Evolutionary conservation across 2,113 vertebrate species (phyloP).

Genomic region (Rhinopomastus cyanomelas): DNA sequence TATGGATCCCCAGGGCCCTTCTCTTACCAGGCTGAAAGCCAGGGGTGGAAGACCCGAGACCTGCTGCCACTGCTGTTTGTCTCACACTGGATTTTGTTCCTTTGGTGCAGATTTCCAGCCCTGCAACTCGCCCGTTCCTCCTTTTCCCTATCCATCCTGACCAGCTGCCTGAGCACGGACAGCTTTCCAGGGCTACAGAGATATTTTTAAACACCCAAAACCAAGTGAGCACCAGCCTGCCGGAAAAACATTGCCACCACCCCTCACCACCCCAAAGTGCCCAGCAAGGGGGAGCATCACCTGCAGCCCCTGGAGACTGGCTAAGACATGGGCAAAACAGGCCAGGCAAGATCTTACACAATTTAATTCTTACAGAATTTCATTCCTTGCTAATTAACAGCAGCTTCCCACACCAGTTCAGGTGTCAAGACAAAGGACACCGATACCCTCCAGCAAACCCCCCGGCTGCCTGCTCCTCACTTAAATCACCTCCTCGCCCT

Average conservation of each 20-base stretch:
- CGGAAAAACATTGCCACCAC: background rate
- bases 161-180: background rate
- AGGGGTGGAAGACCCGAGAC: background rate
- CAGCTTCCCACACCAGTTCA: background rate
- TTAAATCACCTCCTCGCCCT: background rate
- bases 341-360: background rate
- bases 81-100: background rate
- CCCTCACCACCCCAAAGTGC: background rate
- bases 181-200: background rate
- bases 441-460: background rate
- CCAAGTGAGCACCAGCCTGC: background rate
- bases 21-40: background rate
- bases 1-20: too few species aligned
- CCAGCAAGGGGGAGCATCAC: background rate
- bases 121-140: background rate
- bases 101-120: background rate
- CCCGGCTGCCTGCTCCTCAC: background rate
- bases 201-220: slow-evolving; percentile 21
- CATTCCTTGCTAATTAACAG: background rate
- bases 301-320: accelerated
- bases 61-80: background rate
- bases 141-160: background rate
- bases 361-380: background rate
- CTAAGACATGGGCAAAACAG: background rate
- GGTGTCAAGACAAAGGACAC: background rate